Evolutionary conservation across 2,888 invertebrate species (phyloP).

Genomic region (Drosophila demipolita): DNA sequence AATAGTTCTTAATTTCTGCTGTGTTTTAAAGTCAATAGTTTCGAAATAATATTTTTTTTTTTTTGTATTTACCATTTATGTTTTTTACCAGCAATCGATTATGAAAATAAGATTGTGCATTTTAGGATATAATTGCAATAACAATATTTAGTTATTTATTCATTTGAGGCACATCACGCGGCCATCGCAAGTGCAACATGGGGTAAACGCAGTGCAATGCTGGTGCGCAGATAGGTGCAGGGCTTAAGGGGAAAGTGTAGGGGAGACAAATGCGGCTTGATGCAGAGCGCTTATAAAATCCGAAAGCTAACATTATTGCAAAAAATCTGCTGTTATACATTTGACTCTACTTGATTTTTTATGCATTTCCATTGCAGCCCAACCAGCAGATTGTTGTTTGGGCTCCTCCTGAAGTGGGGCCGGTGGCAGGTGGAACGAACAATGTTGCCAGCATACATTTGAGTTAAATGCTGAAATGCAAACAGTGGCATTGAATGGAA

Average conservation of each 20-base stretch:
- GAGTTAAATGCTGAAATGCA: constrained; percentile 25
- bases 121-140: neutral
- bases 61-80: neutral
- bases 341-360: constrained; percentile 73
- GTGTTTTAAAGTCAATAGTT: neutral
- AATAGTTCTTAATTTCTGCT: neutral
- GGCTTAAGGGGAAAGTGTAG: neutral
- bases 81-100: too few species aligned
- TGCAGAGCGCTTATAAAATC: constrained; percentile 63
- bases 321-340: constrained; percentile 70
- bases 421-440: constrained; percentile 20
- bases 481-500: constrained; percentile 16
- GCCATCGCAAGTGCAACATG: constrained; percentile 49
- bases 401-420: constrained; percentile 1
- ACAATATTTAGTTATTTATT: neutral
- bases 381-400: constrained; percentile 13
- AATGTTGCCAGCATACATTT: constrained; percentile 29
- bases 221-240: neutral
- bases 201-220: neutral
- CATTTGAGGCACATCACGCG: constrained; percentile 6
- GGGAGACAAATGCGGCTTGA: constrained; percentile 60
- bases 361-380: constrained; percentile 46
- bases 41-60: neutral
- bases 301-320: constrained; percentile 75
- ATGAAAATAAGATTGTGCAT: neutral